Percentiles rank a stretch among this genome's conserved stretches.
Conservation (phyloP, 2,888 invertebrate species). For the Drosophila sordidula region DNA sequence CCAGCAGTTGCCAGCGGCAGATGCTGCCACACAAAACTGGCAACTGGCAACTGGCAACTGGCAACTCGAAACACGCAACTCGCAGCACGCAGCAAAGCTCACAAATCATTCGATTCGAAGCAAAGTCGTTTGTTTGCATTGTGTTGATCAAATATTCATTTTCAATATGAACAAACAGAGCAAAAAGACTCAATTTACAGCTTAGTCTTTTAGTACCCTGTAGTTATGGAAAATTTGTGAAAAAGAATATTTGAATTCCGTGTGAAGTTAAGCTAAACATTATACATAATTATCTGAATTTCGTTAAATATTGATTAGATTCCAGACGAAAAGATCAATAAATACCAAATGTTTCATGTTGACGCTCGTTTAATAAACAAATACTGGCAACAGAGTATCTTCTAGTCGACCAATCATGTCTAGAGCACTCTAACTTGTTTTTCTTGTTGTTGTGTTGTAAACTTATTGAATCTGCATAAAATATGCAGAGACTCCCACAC, state of each 20-base stretch:
- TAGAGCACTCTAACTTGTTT: background rate
- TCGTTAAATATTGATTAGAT: too few species aligned
- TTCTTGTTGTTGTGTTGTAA: constrained; percentile 40
- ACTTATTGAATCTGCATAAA: constrained; percentile 69
- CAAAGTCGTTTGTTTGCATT: constrained; percentile 31
- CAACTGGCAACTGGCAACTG: constrained; percentile 1
- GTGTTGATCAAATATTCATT: constrained; percentile 70
- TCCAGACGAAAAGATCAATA: too few species aligned
- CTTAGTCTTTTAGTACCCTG: background rate
- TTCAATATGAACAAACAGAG: constrained; percentile 56
- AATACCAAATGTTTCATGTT: too few species aligned
- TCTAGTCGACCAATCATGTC: background rate
- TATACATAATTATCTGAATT: too few species aligned
- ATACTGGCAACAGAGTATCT: background rate
- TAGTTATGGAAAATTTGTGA: too few species aligned
- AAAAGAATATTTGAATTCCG: too few species aligned
- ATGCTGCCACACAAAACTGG: constrained; percentile 31
- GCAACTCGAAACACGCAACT: constrained; percentile 12
- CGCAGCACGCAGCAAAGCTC: constrained; percentile 28
- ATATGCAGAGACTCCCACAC: constrained; percentile 43
- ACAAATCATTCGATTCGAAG: constrained; percentile 29
- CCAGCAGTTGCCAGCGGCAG: constrained; percentile 4
- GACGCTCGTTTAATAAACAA: too few species aligned
- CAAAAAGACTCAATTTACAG: constrained; percentile 26
- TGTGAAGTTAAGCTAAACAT: too few species aligned